Evolutionary conservation across 1,140 invertebrate species (phyloP), one percentile per base, ranked within the genome.

Genomic region (Popillia japonica): DNA sequence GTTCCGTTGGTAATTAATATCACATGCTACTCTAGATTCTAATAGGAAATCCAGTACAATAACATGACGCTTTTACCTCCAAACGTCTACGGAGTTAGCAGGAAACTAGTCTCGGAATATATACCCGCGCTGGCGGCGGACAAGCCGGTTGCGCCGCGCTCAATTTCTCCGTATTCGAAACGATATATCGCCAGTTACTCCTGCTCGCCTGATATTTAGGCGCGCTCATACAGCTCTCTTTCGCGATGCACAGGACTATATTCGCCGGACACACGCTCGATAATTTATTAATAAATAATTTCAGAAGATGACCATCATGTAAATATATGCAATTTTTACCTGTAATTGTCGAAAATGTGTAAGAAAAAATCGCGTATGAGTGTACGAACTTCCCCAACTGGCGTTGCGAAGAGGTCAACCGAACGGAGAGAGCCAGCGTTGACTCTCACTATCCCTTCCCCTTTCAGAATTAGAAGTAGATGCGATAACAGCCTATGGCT

Each of bases 121-220:
- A 6, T 55, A 55, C 48, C 11, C 6, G 14, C 48, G 48, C 27
- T 34, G 4, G 0, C 48, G 14, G 6, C 48, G 48, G 17, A 6
- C 14, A 55, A 48, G n/a, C 8, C n/a, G 23, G 23, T 34, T 20
- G 8, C 6, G 6, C 22, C n/a, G 27, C 48, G 42, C 41, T 59
- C 23, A 14, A 22, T 72, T 64, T 40, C 61, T 34, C 77, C 80
- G 74, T 59, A 34, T 73, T 78, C 75, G 9, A 44, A 48, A 17
- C 78, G 27, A 64, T 68, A 64, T 23, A 79, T 61, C 55, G 40
- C 17, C 41, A 76, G 40, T 20, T 23, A 14, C 27, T 80, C 80
- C 82, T 85, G 83, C 77, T 78, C 82, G 81, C 84, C 84, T 84
- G 81, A 85, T 85, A 85, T 79, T 83, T 81, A 77, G 82, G 82